Conservation (phyloP, 1,140 invertebrate genomes). For the Leptopilina clavipes region DNA sequence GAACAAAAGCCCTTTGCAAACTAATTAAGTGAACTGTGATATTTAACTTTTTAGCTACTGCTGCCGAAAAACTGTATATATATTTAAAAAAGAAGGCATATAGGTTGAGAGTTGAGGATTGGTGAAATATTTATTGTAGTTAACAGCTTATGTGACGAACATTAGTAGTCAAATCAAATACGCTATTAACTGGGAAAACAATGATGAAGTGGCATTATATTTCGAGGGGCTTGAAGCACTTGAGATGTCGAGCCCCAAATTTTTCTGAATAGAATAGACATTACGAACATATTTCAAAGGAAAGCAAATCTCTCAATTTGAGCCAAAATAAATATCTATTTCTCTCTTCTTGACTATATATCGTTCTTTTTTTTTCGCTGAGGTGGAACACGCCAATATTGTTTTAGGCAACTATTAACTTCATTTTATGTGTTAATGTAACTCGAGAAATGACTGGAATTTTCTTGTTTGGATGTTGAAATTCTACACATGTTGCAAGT, state of each 20-base stretch:
- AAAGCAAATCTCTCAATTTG: constrained; percentile 56
- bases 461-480: neutral
- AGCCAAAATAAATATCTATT: constrained; percentile 65
- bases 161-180: constrained; percentile 71
- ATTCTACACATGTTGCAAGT: too few species aligned
- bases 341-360: neutral
- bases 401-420: constrained; percentile 60
- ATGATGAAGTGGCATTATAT: constrained; percentile 35
- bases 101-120: neutral
- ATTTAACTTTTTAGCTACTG: too few species aligned
- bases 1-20: too few species aligned
- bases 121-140: constrained; percentile 39
- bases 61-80: constrained; percentile 19
- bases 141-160: constrained; percentile 49
- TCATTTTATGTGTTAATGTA: constrained; percentile 54
- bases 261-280: neutral
- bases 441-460: constrained; percentile 60
- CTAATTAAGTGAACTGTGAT: too few species aligned
- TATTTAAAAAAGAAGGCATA: constrained; percentile 13
- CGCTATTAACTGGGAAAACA: constrained; percentile 70
- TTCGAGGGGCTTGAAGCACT: constrained; percentile 15
- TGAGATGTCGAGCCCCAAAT: constrained; percentile 13
- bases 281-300: constrained; percentile 44
- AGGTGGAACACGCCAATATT: constrained; percentile 56
- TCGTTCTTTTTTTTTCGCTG: constrained; percentile 37